Percentiles rank a stretch among this genome's conserved stretches.
These are phyloP conservation scores for Festucalex cinctus DNA, from an alignment of 2,113 vertebrate genomes.

Conservation along the genomic window DNA sequence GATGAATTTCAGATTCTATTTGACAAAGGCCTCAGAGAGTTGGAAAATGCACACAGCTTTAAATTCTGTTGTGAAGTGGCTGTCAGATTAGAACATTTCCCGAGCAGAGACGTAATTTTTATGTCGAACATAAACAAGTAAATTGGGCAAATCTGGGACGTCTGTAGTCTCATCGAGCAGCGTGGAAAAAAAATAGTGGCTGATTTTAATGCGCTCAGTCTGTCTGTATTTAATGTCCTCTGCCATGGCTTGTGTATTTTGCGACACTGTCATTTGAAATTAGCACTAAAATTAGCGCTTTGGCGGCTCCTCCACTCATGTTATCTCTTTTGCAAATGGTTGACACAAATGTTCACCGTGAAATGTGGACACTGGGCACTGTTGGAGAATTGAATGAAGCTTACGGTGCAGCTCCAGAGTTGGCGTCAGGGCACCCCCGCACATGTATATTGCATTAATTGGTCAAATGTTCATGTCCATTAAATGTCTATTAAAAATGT, in stretches of 20 bases:
- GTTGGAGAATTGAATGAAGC: no score
- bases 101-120: not conserved
- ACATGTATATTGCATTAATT: no score
- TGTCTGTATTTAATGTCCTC: conserved; percentile 5
- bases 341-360: no score
- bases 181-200: conserved; percentile 4
- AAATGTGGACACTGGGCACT: no score
- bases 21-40: no score
- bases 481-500: no score
- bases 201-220: conserved; percentile 14
- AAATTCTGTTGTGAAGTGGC: conserved; percentile 4
- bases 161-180: not conserved
- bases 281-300: conserved; percentile 2
- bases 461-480: no score
- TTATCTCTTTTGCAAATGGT: no score
- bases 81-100: conserved; percentile 3
- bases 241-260: not conserved
- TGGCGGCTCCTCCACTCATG: not conserved
- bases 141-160: conserved; percentile 13
- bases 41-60: not conserved
- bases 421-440: no score
- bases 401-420: no score
- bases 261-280: not conserved
- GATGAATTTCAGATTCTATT: not conserved
- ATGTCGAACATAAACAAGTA: conserved; percentile 7